Percentiles rank a stretch among this genome's conserved stretches.
These are phyloP conservation scores for Enteromius trimaculatus DNA, from an alignment of 2,797 vertebrate species.

Conservation along the genomic window DNA sequence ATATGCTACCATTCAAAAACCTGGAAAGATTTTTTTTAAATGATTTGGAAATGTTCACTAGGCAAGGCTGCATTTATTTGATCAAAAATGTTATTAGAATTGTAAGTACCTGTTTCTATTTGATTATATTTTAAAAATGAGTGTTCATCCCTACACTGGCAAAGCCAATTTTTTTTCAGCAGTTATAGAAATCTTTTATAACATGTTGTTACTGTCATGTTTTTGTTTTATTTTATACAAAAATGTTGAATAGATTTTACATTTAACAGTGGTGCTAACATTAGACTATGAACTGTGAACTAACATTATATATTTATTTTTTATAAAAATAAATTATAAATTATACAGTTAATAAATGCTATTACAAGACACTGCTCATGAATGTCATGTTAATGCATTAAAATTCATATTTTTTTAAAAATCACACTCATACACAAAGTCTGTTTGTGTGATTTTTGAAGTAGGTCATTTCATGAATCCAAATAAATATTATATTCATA, in stretches of 20 bases:
- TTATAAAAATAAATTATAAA: background rate
- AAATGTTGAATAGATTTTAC: background rate
- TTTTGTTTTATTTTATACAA: background rate
- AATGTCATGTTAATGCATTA: background rate
- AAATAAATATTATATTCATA: background rate
- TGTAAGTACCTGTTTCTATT: background rate
- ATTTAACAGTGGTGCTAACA: background rate
- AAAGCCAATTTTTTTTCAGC: background rate
- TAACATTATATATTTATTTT: background rate
- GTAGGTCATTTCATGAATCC: background rate
- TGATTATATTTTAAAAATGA: background rate
- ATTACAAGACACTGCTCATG: background rate
- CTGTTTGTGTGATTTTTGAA: background rate
- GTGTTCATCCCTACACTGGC: background rate
- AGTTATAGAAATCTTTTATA: background rate
- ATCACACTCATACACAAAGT: background rate
- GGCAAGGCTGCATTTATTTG: background rate
- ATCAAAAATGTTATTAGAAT: background rate
- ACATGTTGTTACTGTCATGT: background rate
- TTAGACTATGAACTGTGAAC: background rate
- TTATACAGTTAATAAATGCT: background rate
- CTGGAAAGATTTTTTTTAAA: background rate
- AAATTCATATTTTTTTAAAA: background rate
- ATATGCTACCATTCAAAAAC: background rate
- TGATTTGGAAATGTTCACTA: background rate